A percentile compares a stretch with the other conserved stretches of the same genome.
Evolutionary conservation across 2,797 vertebrate species (phyloP).

Genomic region (Sebastes glaucus): DNA sequence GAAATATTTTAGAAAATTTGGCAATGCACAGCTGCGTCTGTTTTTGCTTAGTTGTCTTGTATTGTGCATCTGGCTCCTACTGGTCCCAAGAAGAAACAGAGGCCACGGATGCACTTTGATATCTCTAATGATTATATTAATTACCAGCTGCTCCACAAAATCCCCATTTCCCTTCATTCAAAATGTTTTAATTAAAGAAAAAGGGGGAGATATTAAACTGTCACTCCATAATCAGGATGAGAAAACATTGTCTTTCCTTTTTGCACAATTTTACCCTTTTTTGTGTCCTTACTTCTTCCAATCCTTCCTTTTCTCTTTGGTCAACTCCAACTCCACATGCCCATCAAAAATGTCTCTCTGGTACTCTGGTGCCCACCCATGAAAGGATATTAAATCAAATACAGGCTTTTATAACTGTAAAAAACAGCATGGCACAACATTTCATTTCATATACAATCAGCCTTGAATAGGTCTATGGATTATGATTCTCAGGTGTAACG

Average conservation of each 20-base stretch:
- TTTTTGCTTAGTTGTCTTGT: background rate
- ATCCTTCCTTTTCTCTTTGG: background rate
- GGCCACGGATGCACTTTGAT: background rate
- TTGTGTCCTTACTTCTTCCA: background rate
- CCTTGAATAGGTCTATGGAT: background rate
- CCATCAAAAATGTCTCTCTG: background rate
- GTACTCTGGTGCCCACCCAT: background rate
- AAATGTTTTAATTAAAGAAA: background rate
- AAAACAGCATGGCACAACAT: background rate
- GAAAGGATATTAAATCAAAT: background rate
- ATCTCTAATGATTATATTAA: constrained; percentile 7
- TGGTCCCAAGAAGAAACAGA: background rate
- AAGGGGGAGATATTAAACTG: background rate
- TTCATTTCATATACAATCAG: background rate
- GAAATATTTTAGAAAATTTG: background rate
- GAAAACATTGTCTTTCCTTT: background rate
- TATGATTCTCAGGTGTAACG: background rate
- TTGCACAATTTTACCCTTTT: background rate
- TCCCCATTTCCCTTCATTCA: background rate
- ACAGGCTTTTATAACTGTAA: background rate
- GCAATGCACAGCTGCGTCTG: background rate
- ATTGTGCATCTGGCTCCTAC: background rate
- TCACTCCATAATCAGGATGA: background rate
- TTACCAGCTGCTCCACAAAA: constrained; percentile 8
- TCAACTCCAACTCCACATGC: background rate